Evolutionary conservation across 2,797 vertebrate species (phyloP).

Genomic region (Lagorchestes hirsutus): DNA sequence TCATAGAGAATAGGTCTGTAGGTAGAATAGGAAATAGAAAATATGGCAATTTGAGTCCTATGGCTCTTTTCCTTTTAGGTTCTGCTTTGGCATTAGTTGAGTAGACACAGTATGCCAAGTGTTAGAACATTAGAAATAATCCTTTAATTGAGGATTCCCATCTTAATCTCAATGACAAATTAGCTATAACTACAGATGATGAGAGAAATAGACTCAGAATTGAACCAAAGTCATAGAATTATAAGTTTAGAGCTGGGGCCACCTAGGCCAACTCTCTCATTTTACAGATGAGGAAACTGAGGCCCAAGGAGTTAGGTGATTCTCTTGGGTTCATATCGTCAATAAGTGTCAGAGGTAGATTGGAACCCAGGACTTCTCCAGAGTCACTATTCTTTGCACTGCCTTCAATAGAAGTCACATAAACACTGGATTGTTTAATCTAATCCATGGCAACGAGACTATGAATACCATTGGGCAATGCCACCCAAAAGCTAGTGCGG

Average conservation of each 20-base stretch:
- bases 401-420: neutral
- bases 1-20: no score
- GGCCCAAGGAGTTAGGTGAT: neutral
- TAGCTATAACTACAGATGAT: neutral
- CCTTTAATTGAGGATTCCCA: neutral
- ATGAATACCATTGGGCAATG: neutral
- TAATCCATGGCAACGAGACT: neutral
- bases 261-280: neutral
- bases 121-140: neutral
- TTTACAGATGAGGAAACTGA: neutral
- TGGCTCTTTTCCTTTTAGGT: neutral
- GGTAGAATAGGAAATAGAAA: neutral
- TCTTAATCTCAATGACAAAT: neutral
- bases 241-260: neutral
- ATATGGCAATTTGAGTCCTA: neutral
- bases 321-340: neutral
- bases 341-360: neutral
- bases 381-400: neutral
- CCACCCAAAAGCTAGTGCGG: neutral
- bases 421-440: no score
- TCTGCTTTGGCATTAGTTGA: neutral
- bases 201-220: neutral
- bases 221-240: neutral
- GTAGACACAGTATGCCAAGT: neutral
- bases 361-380: neutral